A percentile compares a stretch with the other conserved stretches of the same genome.
Evolutionary conservation across 2,888 invertebrate species (phyloP).

Genomic region (Lasioglossum malachurum): DNA sequence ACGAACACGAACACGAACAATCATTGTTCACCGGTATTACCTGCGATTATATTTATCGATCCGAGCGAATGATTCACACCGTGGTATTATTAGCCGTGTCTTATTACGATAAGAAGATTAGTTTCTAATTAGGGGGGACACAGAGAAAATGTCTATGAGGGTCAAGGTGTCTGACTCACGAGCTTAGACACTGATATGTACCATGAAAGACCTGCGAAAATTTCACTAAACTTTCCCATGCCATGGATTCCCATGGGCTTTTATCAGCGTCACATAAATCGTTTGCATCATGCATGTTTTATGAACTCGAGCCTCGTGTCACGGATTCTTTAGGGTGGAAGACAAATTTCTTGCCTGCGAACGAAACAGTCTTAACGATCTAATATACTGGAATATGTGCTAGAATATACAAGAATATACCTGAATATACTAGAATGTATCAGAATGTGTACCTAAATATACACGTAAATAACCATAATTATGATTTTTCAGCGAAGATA

Average conservation of each 20-base stretch:
- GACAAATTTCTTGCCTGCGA: not conserved
- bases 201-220: constrained; percentile 60
- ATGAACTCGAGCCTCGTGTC: constrained; percentile 14
- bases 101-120: constrained; percentile 3
- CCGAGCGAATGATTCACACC: not conserved
- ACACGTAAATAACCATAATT: too few species aligned
- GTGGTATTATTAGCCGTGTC: not conserved
- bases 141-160: constrained; percentile 34
- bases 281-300: constrained; percentile 21
- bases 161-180: constrained; percentile 65
- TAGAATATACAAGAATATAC: too few species aligned
- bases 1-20: not conserved
- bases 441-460: too few species aligned
- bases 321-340: not conserved
- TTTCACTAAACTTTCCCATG: constrained; percentile 69
- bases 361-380: not conserved
- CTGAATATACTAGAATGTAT: too few species aligned
- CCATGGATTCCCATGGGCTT: constrained; percentile 59
- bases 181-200: constrained; percentile 50
- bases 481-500: too few species aligned
- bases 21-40: not conserved
- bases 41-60: not conserved
- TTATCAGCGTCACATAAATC: constrained; percentile 56
- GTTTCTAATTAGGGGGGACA: not conserved
- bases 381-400: too few species aligned